These are phyloP conservation scores for Paguma larvata DNA, from an alignment of 2,797 vertebrate species.

Conservation along the genomic window DNA sequence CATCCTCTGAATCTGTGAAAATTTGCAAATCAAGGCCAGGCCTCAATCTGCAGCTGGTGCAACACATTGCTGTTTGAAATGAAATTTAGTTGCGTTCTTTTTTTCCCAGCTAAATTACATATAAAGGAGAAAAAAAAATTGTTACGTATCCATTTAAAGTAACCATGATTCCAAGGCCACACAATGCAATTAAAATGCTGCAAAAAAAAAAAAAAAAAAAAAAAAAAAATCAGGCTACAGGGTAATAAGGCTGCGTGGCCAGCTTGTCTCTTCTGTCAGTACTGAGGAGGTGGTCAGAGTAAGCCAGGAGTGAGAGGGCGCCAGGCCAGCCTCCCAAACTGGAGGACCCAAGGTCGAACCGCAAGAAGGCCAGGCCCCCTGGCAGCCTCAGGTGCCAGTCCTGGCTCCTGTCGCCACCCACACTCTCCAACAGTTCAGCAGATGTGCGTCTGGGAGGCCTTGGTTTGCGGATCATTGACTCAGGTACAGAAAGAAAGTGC, in stretches of 20 bases:
- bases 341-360: neutral
- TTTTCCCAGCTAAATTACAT: slow-evolving; percentile 74
- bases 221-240: neutral
- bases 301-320: neutral
- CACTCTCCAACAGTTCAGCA: neutral
- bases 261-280: neutral
- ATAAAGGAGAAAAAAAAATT: slow-evolving; percentile 46
- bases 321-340: neutral
- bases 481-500: neutral
- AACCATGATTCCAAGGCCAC: slow-evolving; percentile 60
- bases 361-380: neutral
- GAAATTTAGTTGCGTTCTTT: slow-evolving; percentile 72
- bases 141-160: slow-evolving; percentile 64
- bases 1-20: slow-evolving; percentile 78
- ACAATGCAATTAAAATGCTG: slow-evolving; percentile 67
- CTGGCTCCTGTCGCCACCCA: neutral
- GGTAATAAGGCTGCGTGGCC: neutral
- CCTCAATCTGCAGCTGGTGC: slow-evolving; percentile 75
- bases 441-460: neutral
- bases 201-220: neutral
- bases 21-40: slow-evolving; percentile 80
- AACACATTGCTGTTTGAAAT: slow-evolving; percentile 81
- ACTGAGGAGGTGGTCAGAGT: neutral
- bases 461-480: slow-evolving; percentile 51
- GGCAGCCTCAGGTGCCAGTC: neutral